Conservation (phyloP, 1,140 invertebrate species). For the Steinernema feltiae region DNA sequence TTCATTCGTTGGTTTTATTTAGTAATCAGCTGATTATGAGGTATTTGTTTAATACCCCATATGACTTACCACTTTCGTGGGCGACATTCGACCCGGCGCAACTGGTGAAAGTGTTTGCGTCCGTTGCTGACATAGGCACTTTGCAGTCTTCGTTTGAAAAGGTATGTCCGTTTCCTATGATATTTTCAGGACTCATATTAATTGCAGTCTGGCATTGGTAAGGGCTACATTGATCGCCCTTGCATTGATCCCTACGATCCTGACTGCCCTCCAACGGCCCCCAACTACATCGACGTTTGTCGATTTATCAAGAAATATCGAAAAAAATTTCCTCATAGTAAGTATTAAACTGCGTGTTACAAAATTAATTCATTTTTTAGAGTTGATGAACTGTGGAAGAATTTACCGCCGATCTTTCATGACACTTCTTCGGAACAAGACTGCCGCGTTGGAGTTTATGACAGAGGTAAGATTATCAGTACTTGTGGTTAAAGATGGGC, state of each 20-base stretch:
- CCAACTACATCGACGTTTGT: background rate
- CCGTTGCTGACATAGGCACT: background rate
- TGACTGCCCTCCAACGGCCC: background rate
- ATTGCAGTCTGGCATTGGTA: background rate
- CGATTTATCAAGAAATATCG: background rate
- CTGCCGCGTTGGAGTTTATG: background rate
- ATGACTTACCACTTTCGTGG: background rate
- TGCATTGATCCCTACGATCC: constrained; percentile 8
- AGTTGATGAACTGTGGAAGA: background rate
- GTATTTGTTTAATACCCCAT: background rate
- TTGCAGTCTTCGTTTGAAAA: background rate
- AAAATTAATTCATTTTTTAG: background rate
- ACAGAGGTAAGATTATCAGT: background rate
- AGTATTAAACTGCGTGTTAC: background rate
- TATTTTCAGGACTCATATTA: background rate
- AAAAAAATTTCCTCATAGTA: background rate
- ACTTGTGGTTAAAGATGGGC: background rate
- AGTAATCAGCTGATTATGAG: background rate
- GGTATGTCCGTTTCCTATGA: background rate
- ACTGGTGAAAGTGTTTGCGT: background rate
- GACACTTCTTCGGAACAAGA: constrained; percentile 3
- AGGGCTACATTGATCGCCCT: background rate
- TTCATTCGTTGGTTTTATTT: background rate
- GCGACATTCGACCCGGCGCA: background rate
- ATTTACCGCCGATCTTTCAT: background rate